Evolutionary conservation across 53 echinoderm and acorn worm species (phyloP).

Genomic region (Crossaster papposus): DNA sequence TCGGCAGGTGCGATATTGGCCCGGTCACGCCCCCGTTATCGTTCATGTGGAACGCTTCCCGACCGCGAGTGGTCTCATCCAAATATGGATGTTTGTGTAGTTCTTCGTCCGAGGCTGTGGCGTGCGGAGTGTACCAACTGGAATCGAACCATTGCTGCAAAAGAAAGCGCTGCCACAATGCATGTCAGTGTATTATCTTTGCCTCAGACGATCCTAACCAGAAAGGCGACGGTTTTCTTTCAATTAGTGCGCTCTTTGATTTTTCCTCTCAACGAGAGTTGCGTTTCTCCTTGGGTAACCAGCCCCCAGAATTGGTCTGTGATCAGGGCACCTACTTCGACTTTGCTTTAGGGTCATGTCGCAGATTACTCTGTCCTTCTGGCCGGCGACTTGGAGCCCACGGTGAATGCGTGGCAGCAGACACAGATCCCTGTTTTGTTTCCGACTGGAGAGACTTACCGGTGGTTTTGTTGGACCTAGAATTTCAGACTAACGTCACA

Average conservation of each 20-base stretch:
- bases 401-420: not conserved
- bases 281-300: slow-evolving; percentile 4
- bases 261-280: not conserved
- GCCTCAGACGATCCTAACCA: too few relatives aligned
- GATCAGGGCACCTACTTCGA: not conserved
- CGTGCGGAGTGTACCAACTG: not conserved
- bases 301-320: slow-evolving; percentile 10
- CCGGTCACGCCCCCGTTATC: not conserved
- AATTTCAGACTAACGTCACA: not conserved
- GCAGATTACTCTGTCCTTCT: not conserved
- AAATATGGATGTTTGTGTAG: not conserved
- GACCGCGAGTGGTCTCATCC: not conserved
- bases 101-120: not conserved
- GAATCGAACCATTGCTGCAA: not conserved
- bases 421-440: not conserved
- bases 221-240: too few relatives aligned
- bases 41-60: not conserved
- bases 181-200: not conserved
- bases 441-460: not conserved
- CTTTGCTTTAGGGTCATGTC: not conserved
- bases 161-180: not conserved
- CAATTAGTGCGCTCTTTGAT: slow-evolving; percentile 13
- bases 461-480: not conserved
- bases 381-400: not conserved
- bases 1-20: not conserved